Evolutionary conservation across 2,888 invertebrate species (phyloP).

Genomic region (Agrochola lota): DNA sequence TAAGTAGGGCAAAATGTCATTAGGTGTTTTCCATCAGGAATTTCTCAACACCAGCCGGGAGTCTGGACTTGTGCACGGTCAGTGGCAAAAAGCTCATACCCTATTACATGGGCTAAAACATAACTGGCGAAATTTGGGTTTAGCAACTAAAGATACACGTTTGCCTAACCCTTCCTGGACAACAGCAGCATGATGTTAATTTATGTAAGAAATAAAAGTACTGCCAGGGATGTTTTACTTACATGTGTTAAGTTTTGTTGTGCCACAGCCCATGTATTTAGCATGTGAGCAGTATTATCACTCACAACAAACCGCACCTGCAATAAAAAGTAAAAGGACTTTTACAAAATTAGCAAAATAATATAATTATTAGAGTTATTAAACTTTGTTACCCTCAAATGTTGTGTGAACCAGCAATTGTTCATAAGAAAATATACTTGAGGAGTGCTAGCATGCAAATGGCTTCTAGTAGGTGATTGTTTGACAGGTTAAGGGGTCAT

Average conservation of each 20-base stretch:
- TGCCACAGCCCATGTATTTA: slow-evolving; percentile 95
- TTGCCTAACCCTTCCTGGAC: background rate
- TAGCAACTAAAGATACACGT: background rate
- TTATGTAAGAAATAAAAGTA: background rate
- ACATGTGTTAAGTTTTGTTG: slow-evolving; percentile 97
- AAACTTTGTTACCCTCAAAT: background rate
- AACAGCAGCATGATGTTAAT: background rate
- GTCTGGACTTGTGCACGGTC: background rate
- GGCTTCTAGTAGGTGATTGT: background rate
- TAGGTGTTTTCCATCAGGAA: background rate
- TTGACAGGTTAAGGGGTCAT: background rate
- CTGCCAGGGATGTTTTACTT: slow-evolving; percentile 75
- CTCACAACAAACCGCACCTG: slow-evolving; percentile 96
- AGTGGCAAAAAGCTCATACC: background rate
- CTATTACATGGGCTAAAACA: background rate
- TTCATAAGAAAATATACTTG: background rate
- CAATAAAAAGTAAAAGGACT: slow-evolving; percentile 67
- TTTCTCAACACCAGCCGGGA: background rate
- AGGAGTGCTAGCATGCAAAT: background rate
- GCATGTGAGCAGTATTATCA: slow-evolving; percentile 95
- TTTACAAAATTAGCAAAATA: background rate
- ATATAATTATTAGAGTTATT: background rate
- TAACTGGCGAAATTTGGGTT: background rate
- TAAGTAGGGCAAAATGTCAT: background rate
- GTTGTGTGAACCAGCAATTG: background rate